A percentile compares a stretch with the other conserved stretches of the same genome.
These are phyloP conservation scores for Folsomia candida DNA, from an alignment of 2,888 invertebrate genomes.

Conservation along the genomic window DNA sequence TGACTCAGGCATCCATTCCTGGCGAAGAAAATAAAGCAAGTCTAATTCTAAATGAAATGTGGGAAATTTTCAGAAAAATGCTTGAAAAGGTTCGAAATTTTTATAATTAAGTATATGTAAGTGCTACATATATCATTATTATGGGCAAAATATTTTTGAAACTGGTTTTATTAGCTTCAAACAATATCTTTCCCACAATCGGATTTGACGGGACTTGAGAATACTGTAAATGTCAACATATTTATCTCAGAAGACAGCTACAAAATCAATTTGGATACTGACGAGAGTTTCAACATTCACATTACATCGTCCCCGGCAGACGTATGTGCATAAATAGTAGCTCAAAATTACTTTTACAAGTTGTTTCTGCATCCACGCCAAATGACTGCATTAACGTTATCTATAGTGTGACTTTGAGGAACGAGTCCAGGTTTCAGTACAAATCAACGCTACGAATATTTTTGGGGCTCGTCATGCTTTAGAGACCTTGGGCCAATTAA, in stretches of 20 bases:
- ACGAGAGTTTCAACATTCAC: conserved; percentile 23
- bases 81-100: background rate
- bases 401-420: too few species aligned
- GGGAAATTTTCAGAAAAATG: background rate
- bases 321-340: too few species aligned
- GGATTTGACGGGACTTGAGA: too few species aligned
- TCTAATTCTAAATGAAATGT: background rate
- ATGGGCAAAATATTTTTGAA: too few species aligned
- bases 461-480: conserved; percentile 74
- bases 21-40: background rate
- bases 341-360: too few species aligned
- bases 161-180: too few species aligned
- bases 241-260: background rate
- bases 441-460: conserved; percentile 55
- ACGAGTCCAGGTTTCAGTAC: conserved; percentile 29
- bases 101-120: too few species aligned
- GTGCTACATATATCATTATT: too few species aligned
- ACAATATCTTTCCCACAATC: too few species aligned
- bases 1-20: background rate
- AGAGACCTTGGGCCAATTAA: conserved; percentile 71
- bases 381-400: too few species aligned
- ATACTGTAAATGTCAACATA: conserved; percentile 10
- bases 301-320: conserved; percentile 14
- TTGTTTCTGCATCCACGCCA: too few species aligned
- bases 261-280: conserved; percentile 15